Conservation (phyloP, 2,113 vertebrate species). For the Paralichthys olivaceus region DNA sequence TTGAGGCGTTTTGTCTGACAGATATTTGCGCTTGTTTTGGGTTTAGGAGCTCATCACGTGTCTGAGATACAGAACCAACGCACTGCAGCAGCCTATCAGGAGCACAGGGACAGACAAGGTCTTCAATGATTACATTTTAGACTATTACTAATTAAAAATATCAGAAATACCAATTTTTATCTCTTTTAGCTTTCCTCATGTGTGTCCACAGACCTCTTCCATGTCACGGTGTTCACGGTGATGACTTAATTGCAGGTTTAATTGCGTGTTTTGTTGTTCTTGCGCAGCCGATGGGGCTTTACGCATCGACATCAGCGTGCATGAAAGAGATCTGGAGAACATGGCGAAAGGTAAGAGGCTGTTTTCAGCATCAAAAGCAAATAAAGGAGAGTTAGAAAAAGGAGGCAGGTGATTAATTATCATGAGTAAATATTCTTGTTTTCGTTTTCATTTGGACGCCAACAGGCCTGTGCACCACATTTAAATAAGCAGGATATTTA, state of each 20-base stretch:
- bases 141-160: not conserved
- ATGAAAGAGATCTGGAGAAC: constrained; percentile 92
- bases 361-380: constrained; percentile 4
- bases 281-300: constrained; percentile 87
- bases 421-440: constrained; percentile 15
- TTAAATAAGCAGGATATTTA: not conserved
- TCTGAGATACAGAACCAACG: constrained; percentile 88
- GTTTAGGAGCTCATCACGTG: constrained; percentile 68
- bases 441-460: not conserved
- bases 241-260: not conserved
- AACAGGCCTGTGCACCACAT: not conserved
- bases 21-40: constrained; percentile 2
- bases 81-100: constrained; percentile 84
- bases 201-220: not conserved
- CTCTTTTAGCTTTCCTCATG: not conserved
- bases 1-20: not conserved
- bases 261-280: constrained; percentile 12
- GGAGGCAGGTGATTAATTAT: constrained; percentile 20
- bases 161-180: no score
- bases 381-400: not conserved
- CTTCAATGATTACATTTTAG: constrained; percentile 36
- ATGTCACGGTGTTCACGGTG: not conserved
- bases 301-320: constrained; percentile 86
- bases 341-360: constrained; percentile 92
- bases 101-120: constrained; percentile 88